Base-by-base conservation (phyloP, 2,888 invertebrate genomes). In the Synanthedon tipuliformis region DNA sequence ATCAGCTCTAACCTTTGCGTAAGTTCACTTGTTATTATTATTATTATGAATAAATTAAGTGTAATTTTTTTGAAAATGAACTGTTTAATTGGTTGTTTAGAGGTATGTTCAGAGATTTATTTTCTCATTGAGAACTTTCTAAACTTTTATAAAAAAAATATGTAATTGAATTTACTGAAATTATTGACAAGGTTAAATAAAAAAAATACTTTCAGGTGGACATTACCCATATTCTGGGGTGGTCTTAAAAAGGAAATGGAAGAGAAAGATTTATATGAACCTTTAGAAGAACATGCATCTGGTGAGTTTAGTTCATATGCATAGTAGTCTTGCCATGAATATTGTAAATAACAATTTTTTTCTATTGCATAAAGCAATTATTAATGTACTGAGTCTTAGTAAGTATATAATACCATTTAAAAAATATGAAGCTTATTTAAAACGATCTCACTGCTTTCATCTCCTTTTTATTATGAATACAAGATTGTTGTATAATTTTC, bases 161-260 rank as follows among this genome's bases (percentile, higher is more conserved):
- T 13, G 11, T 11, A 45, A 45, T 12, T 45, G n/a, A 45, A 45
- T 45, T 12, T 12, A 11, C n/a, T 13, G 4, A 45, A 45, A 45
- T 5, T 45, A 45, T 13, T 13, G 7, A 13, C n/a, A n/a, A 45
- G 4, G 7, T 49, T 16, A 49, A 10, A 49, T 51, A 7, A 34
- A 10, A 8, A 34, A 34, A 1, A 2, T 56, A 55, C 50, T 69
- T 76, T 56, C 75, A 93, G 93, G 85, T 96, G 94, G 91, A 92
- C 94, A 1, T 79, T 94, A 67, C 92, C 91, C 34, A 89, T 94
- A 69, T 95, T 96, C 80, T 91, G 90, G 71, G 91, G 91, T 71
- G 95, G 95, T 2, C 89, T 92, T 62, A 91, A 89, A 61, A 93
- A 92, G 68, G 91, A 92, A 59, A 77, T 96, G 61, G 93, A 92